A percentile compares a stretch with the other conserved stretches of the same genome.
Conservation (phyloP, 2,113 vertebrate genomes). For the Rhadina sibilatrix region DNA sequence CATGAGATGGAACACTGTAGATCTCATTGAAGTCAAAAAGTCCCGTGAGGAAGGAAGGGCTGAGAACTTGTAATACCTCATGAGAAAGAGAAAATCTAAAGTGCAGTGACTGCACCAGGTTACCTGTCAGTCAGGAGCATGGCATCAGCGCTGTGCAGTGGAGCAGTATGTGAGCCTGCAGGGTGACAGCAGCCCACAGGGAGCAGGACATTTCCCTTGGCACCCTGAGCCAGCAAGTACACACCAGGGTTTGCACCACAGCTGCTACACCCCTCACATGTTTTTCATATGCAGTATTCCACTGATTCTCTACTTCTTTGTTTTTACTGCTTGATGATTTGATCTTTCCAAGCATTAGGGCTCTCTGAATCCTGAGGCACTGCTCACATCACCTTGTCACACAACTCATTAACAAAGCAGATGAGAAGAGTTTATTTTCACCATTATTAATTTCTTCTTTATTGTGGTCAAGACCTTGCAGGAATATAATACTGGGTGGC, state of each 20-base stretch:
- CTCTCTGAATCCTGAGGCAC: background rate
- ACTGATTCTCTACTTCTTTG: background rate
- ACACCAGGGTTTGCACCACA: background rate
- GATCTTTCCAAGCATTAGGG: background rate
- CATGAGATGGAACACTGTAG: accelerated
- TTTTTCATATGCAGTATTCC: background rate
- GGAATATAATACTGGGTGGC: background rate
- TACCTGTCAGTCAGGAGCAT: background rate
- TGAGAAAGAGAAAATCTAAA: background rate
- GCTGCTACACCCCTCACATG: accelerated
- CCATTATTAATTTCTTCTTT: background rate
- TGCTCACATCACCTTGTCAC: background rate
- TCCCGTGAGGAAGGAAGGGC: background rate
- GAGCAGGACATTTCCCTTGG: accelerated
- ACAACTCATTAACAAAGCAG: background rate
- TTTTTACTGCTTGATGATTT: background rate
- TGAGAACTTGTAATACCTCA: background rate
- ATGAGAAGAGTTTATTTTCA: background rate
- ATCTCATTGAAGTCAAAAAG: background rate
- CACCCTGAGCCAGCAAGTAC: background rate
- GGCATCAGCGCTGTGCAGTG: accelerated
- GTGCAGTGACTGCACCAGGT: background rate
- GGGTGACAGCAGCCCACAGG: background rate
- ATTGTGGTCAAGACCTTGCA: background rate
- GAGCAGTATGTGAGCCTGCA: background rate